These are phyloP conservation scores for Lota lota DNA, from an alignment of 2,113 vertebrate genomes.

Conservation along the genomic window DNA sequence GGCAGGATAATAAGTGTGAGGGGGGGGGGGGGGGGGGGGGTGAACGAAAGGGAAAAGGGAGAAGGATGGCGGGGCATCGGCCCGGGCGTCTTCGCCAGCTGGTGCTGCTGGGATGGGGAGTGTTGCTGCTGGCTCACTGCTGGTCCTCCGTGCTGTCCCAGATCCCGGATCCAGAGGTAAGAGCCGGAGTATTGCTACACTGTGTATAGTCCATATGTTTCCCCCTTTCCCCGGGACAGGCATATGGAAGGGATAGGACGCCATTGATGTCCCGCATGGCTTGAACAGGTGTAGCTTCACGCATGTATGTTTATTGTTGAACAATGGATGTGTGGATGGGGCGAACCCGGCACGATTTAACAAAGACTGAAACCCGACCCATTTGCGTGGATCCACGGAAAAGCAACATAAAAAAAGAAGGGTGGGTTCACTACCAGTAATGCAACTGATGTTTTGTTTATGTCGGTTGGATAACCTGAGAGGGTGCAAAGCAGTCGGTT, in stretches of 20 bases:
- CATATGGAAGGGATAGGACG: too few species aligned
- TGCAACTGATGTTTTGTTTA: too few species aligned
- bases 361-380: too few species aligned
- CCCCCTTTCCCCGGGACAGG: constrained; percentile 22
- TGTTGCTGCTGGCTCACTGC: constrained; percentile 69
- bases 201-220: too few species aligned
- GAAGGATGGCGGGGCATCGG: constrained; percentile 68
- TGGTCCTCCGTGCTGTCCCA: constrained; percentile 68
- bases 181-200: constrained; percentile 24
- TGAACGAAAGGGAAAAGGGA: constrained; percentile 26
- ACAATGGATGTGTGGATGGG: too few species aligned
- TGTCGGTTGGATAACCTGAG: too few species aligned
- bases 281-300: too few species aligned
- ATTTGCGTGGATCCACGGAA: too few species aligned
- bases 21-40: constrained; percentile 36
- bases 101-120: constrained; percentile 54
- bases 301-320: too few species aligned
- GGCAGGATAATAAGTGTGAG: constrained; percentile 6
- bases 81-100: constrained; percentile 51
- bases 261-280: too few species aligned
- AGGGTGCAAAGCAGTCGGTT: too few species aligned
- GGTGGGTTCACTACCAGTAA: background rate
- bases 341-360: too few species aligned
- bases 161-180: constrained; percentile 79
- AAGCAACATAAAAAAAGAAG: background rate